phyloP scores from a whole-genome alignment of 2,113 vertebrate species.

The Marmota monax region DNA sequence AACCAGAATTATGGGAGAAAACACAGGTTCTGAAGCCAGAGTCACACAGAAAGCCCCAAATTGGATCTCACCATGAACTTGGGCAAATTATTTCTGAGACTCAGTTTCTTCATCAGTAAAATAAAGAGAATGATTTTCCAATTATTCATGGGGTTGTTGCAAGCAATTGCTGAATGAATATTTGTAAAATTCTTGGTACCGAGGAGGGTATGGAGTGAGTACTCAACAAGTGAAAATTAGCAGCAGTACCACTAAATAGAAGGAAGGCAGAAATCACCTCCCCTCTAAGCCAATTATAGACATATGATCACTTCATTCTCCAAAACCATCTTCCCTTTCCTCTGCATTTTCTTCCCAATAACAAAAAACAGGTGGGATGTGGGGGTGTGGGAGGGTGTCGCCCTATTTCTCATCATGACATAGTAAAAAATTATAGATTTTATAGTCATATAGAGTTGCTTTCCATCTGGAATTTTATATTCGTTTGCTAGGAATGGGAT shows the following conservation, averaged over 20 bases:
- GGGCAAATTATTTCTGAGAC: neutral
- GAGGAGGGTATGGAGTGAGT: neutral
- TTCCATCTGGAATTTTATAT: neutral
- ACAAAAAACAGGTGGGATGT: neutral
- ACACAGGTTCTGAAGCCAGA: neutral
- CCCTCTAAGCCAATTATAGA: neutral
- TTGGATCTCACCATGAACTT: neutral
- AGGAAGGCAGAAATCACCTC: neutral
- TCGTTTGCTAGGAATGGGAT: neutral
- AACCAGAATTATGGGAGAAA: neutral
- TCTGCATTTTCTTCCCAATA: neutral
- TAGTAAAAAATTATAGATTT: neutral
- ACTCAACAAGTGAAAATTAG: neutral
- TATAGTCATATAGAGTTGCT: neutral
- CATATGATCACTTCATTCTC: neutral
- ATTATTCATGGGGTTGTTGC: neutral
- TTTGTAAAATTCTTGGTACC: neutral
- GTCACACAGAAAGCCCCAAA: neutral
- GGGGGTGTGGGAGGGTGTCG: neutral
- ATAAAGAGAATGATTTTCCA: neutral
- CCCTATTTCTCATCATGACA: neutral
- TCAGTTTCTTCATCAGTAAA: constrained; percentile 21
- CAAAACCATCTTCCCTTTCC: neutral
- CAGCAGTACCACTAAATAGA: neutral
- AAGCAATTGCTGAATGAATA: neutral